These are phyloP conservation scores for Stenodera caucasica DNA, from an alignment of 2,888 invertebrate species.

Conservation along the genomic window DNA sequence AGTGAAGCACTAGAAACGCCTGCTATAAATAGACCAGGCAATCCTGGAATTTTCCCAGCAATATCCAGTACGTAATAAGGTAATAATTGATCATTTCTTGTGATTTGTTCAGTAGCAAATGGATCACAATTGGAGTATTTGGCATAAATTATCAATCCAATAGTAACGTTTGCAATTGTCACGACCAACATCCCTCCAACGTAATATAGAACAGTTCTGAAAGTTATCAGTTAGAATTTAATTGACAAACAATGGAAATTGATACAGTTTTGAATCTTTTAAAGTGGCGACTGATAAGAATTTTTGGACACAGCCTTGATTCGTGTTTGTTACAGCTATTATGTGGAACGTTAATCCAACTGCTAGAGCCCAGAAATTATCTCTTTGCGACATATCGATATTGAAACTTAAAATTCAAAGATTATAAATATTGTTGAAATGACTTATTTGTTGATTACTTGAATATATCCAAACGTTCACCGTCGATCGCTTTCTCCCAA, in stretches of 20 bases:
- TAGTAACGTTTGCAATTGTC: conserved; percentile 50
- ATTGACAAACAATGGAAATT: neutral
- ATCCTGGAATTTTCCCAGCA: conserved; percentile 64
- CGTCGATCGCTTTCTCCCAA: conserved; percentile 60
- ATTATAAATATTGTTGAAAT: neutral
- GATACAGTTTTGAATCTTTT: conserved; percentile 50
- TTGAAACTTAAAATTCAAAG: conserved; percentile 61
- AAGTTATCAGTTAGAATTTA: too few species aligned
- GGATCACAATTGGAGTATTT: conserved; percentile 69
- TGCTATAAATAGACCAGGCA: conserved; percentile 73
- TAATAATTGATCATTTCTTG: conserved; percentile 60
- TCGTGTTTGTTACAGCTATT: conserved; percentile 47
- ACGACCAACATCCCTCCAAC: conserved; percentile 47
- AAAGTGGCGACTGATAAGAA: conserved; percentile 52
- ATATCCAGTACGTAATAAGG: conserved; percentile 72
- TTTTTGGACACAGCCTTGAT: conserved; percentile 56
- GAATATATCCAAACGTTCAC: conserved; percentile 60
- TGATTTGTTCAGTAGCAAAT: conserved; percentile 59
- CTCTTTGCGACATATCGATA: conserved; percentile 62
- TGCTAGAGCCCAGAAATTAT: conserved; percentile 65
- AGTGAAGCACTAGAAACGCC: conserved; percentile 73
- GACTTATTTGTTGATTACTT: too few species aligned
- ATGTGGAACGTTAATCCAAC: conserved; percentile 61
- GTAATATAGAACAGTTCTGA: conserved; percentile 36
- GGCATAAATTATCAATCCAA: conserved; percentile 62